A percentile compares a stretch with the other conserved stretches of the same genome.
Evolutionary conservation across 2,797 vertebrate species (phyloP).

Genomic region (Cynopterus sphinx): DNA sequence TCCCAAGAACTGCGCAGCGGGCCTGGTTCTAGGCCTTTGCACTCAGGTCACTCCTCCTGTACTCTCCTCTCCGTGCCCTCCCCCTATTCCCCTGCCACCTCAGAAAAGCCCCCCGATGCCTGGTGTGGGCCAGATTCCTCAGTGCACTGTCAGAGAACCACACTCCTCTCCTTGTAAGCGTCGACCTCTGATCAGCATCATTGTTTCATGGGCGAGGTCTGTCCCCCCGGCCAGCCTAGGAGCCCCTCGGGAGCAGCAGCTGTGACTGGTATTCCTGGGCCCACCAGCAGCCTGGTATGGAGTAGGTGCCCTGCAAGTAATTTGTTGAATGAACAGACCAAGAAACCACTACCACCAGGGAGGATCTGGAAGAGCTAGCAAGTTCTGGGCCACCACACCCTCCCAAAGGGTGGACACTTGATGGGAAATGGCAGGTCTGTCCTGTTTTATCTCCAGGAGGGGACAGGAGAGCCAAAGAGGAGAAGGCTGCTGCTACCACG

Average conservation of each 20-base stretch:
- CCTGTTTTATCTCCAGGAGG: constrained; percentile 60
- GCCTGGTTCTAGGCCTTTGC: background rate
- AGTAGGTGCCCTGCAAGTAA: background rate
- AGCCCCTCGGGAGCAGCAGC: background rate
- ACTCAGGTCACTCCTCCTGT: fast-evolving
- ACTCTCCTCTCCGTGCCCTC: too few relatives aligned
- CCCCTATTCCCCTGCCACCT: background rate
- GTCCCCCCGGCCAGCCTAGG: background rate
- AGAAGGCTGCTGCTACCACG: background rate
- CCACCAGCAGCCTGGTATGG: background rate
- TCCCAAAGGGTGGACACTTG: background rate
- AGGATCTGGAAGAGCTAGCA: background rate
- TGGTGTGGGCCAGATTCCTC: background rate
- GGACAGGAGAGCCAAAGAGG: background rate
- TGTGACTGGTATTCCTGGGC: background rate
- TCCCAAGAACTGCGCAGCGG: background rate
- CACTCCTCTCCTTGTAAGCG: background rate
- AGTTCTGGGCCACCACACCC: background rate
- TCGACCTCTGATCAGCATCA: background rate
- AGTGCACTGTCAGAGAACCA: background rate
- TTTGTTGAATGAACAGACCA: background rate
- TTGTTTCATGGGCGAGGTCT: fast-evolving
- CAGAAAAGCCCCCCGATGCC: background rate
- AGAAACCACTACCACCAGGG: background rate
- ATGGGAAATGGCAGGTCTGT: constrained; percentile 46